Conservation (phyloP, 92 coral and sea anemone genomes). For the Epizoanthus fatuus region DNA sequence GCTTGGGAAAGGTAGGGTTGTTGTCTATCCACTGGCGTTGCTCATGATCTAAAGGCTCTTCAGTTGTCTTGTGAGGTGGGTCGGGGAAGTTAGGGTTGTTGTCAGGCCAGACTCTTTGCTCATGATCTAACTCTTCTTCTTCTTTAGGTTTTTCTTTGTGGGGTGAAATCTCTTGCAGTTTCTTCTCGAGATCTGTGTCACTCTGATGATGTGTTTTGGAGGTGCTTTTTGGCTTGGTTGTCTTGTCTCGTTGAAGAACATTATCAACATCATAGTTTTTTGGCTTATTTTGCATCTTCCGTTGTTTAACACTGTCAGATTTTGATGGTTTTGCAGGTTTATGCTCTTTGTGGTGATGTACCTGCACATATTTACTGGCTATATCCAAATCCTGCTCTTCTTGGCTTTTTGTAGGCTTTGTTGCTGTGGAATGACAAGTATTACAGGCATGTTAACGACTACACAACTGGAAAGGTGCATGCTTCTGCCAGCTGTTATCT, state of each 20-base stretch:
- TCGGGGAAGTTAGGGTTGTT: slow-evolving; percentile 91
- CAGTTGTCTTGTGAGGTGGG: slow-evolving; percentile 42
- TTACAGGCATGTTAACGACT: no score
- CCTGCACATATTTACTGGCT: neutral
- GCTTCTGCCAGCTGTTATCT: no score
- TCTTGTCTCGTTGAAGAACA: neutral
- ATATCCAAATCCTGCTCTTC: slow-evolving; percentile 31
- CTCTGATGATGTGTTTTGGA: slow-evolving; percentile 1
- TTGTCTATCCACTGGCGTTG: slow-evolving; percentile 30
- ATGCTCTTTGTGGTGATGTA: slow-evolving; percentile 7
- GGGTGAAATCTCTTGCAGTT: slow-evolving; percentile 39
- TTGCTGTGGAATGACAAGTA: no score
- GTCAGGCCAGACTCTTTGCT: slow-evolving; percentile 70
- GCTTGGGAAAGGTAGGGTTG: slow-evolving; percentile 19
- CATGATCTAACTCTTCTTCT: slow-evolving; percentile 44
- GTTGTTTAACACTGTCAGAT: slow-evolving; percentile 1
- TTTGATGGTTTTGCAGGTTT: slow-evolving; percentile 5
- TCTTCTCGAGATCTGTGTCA: slow-evolving; percentile 24
- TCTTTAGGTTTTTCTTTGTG: slow-evolving; percentile 22
- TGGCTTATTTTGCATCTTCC: slow-evolving; percentile 19
- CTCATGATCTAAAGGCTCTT: slow-evolving; percentile 36
- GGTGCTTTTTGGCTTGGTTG: neutral
- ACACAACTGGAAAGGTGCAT: no score
- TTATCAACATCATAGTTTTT: slow-evolving; percentile 28
- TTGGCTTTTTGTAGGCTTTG: neutral